Percentiles rank a stretch among this genome's conserved stretches.
These are phyloP conservation scores for Zele albiditarsus DNA, from an alignment of 2,888 invertebrate species.

Conservation along the genomic window DNA sequence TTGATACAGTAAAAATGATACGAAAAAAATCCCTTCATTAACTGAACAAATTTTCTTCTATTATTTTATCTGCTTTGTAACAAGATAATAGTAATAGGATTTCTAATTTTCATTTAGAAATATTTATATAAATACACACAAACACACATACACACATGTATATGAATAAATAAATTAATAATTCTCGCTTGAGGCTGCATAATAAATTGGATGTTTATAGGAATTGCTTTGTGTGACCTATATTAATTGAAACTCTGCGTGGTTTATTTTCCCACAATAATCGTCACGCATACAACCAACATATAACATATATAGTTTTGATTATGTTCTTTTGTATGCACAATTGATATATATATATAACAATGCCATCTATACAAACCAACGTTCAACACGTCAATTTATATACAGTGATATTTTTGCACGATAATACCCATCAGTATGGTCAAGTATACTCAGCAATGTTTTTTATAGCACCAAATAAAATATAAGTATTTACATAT, in stretches of 20 bases:
- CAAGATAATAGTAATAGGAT: no score
- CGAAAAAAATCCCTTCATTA: no score
- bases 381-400: neutral
- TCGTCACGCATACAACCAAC: neutral
- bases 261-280: conserved; percentile 12
- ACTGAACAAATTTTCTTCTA: no score
- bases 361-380: neutral
- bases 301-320: neutral
- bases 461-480: neutral
- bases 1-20: no score
- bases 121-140: neutral
- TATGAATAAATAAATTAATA: neutral
- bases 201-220: conserved; percentile 36
- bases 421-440: neutral
- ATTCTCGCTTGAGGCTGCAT: neutral
- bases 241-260: conserved; percentile 20
- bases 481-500: neutral
- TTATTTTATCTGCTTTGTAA: no score
- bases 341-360: neutral
- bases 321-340: neutral
- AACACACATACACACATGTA: neutral
- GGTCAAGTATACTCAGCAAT: neutral
- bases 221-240: conserved; percentile 41
- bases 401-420: neutral
- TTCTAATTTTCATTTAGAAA: neutral